A percentile compares a stretch with the other conserved stretches of the same genome.
phyloP scores from a whole-genome alignment of 2,797 vertebrate species.

The Coranthus polyacanthus region DNA sequence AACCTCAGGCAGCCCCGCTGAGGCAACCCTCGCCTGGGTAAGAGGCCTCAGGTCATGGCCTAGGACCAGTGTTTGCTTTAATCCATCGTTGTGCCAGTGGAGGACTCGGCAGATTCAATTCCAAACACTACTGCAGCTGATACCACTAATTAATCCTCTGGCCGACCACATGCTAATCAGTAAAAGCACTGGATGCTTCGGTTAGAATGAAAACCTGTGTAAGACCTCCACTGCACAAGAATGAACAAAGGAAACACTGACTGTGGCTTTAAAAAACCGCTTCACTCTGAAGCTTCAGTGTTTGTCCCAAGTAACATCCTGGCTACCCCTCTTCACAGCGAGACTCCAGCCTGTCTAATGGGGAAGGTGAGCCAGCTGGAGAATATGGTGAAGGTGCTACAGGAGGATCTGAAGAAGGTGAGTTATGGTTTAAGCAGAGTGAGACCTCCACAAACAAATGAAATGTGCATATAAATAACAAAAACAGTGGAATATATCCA shows the following conservation, averaged over 20 bases:
- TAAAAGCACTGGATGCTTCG: constrained; percentile 5
- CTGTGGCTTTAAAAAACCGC: background rate
- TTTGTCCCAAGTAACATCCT: constrained; percentile 19
- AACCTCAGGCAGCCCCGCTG: constrained; percentile 89
- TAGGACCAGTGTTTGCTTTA: constrained; percentile 35
- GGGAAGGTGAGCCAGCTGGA: constrained; percentile 96
- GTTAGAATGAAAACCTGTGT: background rate
- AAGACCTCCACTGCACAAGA: background rate
- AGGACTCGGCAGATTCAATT: constrained; percentile 17
- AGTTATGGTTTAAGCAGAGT: constrained; percentile 17
- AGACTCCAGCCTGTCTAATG: constrained; percentile 90
- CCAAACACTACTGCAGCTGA: constrained; percentile 30
- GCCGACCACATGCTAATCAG: background rate
- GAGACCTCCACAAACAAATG: background rate
- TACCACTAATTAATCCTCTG: constrained; percentile 20
- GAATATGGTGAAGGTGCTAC: constrained; percentile 93
- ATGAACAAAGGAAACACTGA: background rate
- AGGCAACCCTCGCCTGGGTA: constrained; percentile 91
- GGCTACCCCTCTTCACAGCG: constrained; percentile 80
- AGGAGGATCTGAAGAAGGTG: constrained; percentile 96
- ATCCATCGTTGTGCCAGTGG: constrained; percentile 23
- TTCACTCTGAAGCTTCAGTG: background rate
- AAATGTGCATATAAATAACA: no score
- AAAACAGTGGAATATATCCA: no score
- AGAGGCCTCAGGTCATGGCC: constrained; percentile 49